Conservation (phyloP, 2,113 vertebrate species). For the Grammomys surdaster region DNA sequence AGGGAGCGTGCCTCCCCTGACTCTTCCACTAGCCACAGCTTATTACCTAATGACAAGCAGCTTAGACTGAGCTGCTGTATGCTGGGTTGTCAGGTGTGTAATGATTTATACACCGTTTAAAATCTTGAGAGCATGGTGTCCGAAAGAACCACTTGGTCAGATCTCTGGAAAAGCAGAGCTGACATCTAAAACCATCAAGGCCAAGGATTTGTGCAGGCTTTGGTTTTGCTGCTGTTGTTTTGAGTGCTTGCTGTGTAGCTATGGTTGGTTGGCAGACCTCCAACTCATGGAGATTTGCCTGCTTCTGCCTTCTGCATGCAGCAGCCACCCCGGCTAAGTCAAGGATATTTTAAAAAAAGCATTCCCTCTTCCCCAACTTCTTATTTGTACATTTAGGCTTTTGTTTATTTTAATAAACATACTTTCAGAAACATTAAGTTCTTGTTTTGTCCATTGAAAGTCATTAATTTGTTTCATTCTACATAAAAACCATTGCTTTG, state of each 20-base stretch:
- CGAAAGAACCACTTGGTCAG: neutral
- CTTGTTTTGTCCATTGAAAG: constrained; percentile 41
- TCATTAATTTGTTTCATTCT: neutral
- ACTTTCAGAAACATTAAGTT: constrained; percentile 57
- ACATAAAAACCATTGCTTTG: constrained; percentile 21
- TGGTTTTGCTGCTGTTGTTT: neutral
- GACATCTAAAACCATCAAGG: neutral
- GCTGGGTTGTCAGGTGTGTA: neutral
- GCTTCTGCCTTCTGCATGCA: neutral
- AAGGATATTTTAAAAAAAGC: constrained; percentile 30
- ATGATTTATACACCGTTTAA: neutral
- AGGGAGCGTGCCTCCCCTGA: rapidly evolving
- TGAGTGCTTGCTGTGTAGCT: no score
- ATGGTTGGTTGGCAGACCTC: neutral
- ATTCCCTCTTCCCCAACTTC: neutral
- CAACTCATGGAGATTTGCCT: neutral
- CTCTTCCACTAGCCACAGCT: no score
- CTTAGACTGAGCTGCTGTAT: neutral
- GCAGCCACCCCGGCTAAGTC: neutral
- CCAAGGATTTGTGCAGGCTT: neutral
- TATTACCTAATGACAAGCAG: neutral
- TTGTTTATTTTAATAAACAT: constrained; percentile 50
- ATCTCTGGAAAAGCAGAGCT: neutral
- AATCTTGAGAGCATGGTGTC: neutral
- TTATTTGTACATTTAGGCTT: neutral